A percentile compares a stretch with the other conserved stretches of the same genome.
Conservation (phyloP, 1,140 invertebrate species). For the Leptestheria dahalacensis region DNA sequence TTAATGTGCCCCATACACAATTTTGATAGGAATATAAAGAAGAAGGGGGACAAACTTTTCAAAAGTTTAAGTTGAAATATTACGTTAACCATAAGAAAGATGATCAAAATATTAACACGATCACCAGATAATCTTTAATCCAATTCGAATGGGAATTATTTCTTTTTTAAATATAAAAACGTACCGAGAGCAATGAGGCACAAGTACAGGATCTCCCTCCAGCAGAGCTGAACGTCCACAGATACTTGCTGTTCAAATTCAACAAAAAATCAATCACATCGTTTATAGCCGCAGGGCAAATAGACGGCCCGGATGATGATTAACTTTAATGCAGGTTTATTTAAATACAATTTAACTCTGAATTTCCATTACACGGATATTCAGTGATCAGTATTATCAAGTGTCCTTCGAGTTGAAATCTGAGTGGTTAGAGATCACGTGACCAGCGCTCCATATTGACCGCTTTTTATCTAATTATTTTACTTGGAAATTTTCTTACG, state of each 20-base stretch:
- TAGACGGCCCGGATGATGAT: too few species aligned
- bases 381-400: too few species aligned
- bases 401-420: too few species aligned
- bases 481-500: not conserved
- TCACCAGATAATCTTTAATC: too few species aligned
- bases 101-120: constrained; percentile 2
- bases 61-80: not conserved
- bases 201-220: constrained; percentile 43
- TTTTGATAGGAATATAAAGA: too few species aligned
- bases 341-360: too few species aligned
- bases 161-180: constrained; percentile 18
- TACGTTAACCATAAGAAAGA: constrained; percentile 2
- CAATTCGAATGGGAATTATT: constrained; percentile 3
- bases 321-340: not conserved
- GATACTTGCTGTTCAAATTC: constrained; percentile 39
- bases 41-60: too few species aligned
- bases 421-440: too few species aligned
- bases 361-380: too few species aligned
- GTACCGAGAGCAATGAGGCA: constrained; percentile 44
- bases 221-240: constrained; percentile 43
- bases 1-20: too few species aligned
- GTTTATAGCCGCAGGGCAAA: too few species aligned
- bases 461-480: not conserved
- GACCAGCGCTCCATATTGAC: not conserved
- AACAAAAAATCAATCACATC: constrained; percentile 16